These are phyloP conservation scores for Calameuta filiformis DNA, from an alignment of 2,888 invertebrate genomes.

Conservation along the genomic window DNA sequence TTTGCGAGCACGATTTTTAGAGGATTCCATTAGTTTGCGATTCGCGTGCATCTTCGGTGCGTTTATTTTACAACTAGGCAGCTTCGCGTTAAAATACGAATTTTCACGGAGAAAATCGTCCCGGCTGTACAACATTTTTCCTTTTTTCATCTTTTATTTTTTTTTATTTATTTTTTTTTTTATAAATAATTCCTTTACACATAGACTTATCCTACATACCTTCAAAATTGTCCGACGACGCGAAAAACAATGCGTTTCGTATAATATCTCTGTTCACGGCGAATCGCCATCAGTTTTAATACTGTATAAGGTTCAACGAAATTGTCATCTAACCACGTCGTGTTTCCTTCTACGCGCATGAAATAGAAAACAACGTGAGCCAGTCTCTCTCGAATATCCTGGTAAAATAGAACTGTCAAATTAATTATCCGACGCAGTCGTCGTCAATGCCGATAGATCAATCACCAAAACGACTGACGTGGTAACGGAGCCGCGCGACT, in stretches of 20 bases:
- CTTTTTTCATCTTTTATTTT: slow-evolving; percentile 13
- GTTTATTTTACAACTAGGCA: neutral
- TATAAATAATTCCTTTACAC: slow-evolving; percentile 59
- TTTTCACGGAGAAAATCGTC: slow-evolving; percentile 39
- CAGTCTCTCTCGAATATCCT: neutral
- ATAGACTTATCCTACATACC: slow-evolving; percentile 40
- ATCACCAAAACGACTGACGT: neutral
- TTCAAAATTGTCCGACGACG: slow-evolving; percentile 3
- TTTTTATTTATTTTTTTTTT: slow-evolving; percentile 17
- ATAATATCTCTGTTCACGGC: slow-evolving; percentile 39
- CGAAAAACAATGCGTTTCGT: slow-evolving; percentile 18
- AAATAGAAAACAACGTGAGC: neutral
- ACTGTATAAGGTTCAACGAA: slow-evolving; percentile 41
- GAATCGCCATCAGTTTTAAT: slow-evolving; percentile 45
- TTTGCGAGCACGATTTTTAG: neutral
- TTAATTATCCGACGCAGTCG: neutral
- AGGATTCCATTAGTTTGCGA: neutral
- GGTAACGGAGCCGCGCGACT: neutral
- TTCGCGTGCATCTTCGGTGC: neutral
- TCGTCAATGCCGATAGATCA: neutral
- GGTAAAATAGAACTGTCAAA: neutral
- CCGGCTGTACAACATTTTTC: slow-evolving; percentile 50
- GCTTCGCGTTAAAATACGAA: slow-evolving; percentile 16
- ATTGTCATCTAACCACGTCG: neutral
- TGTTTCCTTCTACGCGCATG: neutral